phyloP scores from a whole-genome alignment of 64 coral and sea anemone species.

The Anthopleura sola region DNA sequence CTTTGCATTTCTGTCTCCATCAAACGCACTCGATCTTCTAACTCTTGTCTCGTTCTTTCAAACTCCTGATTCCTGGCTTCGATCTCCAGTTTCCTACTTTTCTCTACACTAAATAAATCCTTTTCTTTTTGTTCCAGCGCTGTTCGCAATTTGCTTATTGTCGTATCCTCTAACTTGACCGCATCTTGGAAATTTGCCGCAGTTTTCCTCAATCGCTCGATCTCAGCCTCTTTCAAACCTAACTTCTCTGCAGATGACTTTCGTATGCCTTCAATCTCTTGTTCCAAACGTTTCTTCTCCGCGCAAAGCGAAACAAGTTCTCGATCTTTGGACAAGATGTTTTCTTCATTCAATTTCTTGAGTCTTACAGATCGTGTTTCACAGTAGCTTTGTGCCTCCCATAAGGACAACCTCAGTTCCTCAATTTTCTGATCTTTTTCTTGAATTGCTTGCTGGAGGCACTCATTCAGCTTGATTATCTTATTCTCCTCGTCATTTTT shows the following conservation, averaged over 20 bases:
- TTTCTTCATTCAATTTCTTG: conserved; percentile 1
- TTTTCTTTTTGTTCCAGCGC: conserved; percentile 10
- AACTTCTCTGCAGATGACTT: conserved; percentile 8
- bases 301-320: conserved; percentile 19
- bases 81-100: neutral
- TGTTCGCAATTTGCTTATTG: neutral
- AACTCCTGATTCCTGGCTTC: neutral
- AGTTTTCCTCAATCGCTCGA: neutral
- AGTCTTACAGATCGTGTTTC: neutral
- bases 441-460: neutral
- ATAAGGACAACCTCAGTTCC: conserved; percentile 21
- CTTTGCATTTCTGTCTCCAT: neutral
- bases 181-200: conserved; percentile 25
- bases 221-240: conserved; percentile 23
- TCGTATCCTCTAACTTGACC: neutral
- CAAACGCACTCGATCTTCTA: neutral
- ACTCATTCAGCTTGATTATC: neutral
- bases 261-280: conserved; percentile 18
- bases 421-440: conserved; percentile 20
- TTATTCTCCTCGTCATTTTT: neutral
- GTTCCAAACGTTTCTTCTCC: neutral
- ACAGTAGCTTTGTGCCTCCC: conserved; percentile 30
- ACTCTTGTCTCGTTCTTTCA: conserved; percentile 24
- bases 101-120: neutral
- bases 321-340: conserved; percentile 16